A percentile compares a stretch with the other conserved stretches of the same genome.
phyloP scores from a whole-genome alignment of 2,888 invertebrate genomes.

The Ashinkailepas kermadecensis region DNA sequence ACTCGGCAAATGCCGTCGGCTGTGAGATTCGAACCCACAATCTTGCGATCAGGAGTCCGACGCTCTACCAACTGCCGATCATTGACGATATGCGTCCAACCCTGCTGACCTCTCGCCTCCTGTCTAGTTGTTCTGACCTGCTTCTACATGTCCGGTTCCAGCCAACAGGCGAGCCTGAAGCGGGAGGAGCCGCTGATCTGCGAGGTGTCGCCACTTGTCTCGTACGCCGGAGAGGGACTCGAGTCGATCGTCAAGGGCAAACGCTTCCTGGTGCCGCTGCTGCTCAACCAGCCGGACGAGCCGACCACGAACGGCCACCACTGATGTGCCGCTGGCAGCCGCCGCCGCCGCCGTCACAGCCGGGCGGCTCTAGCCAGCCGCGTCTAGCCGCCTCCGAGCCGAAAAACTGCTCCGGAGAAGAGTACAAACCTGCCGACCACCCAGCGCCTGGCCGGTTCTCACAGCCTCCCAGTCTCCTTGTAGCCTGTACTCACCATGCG shows the following conservation, averaged over 20 bases:
- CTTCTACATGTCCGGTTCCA: not conserved
- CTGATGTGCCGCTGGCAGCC: not conserved
- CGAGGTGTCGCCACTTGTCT: slow-evolving; percentile 85
- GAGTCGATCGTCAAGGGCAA: slow-evolving; percentile 57
- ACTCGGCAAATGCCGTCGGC: too few relatives aligned
- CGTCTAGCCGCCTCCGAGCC: not conserved
- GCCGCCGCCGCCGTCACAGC: not conserved
- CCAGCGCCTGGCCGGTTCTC: not conserved
- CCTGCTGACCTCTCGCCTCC: too few relatives aligned
- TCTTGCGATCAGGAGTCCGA: too few relatives aligned
- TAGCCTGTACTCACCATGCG: too few relatives aligned
- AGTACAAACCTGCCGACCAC: not conserved
- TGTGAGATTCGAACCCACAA: too few relatives aligned
- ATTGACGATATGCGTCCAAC: too few relatives aligned
- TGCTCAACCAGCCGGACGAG: slow-evolving; percentile 40
- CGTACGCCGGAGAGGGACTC: slow-evolving; percentile 84
- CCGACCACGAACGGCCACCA: not conserved
- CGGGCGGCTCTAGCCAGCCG: not conserved
- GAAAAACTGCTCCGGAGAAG: not conserved
- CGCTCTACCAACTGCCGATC: too few relatives aligned
- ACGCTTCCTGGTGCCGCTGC: slow-evolving; percentile 58
- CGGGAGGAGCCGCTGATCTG: slow-evolving; percentile 44
- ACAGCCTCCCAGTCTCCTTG: not conserved
- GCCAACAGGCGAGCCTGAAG: not conserved
- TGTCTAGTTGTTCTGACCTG: not conserved